phyloP scores from a whole-genome alignment of 2,888 invertebrate species.

The Scaptomyza reducta region DNA sequence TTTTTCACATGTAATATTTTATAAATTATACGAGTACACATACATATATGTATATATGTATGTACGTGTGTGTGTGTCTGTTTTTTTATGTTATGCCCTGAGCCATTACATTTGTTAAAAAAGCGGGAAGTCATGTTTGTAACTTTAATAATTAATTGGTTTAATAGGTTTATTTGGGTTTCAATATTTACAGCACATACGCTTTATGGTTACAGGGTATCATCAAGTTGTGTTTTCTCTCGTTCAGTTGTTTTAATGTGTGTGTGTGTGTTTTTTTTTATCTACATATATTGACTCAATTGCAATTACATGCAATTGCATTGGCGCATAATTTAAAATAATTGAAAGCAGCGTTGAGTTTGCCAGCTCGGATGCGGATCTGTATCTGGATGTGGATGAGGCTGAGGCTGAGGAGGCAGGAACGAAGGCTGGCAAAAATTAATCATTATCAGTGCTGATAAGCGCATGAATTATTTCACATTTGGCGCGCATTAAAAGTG shows the following conservation, averaged over 20 bases:
- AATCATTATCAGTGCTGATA: slow-evolving; percentile 75
- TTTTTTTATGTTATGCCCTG: slow-evolving; percentile 1
- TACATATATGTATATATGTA: too few relatives aligned
- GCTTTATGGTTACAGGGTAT: neutral
- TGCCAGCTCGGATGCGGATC: slow-evolving; percentile 16
- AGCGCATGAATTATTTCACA: slow-evolving; percentile 74
- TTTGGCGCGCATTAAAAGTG: slow-evolving; percentile 72
- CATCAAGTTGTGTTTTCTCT: neutral
- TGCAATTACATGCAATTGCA: slow-evolving; percentile 48
- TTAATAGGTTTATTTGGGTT: neutral
- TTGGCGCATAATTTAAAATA: slow-evolving; percentile 61
- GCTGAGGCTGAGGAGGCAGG: slow-evolving; percentile 15
- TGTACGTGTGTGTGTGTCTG: neutral
- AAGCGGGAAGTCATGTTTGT: neutral
- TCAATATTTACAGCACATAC: too few relatives aligned
- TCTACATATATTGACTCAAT: slow-evolving; percentile 29
- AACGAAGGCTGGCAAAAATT: slow-evolving; percentile 61
- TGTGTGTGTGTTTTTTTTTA: too few relatives aligned
- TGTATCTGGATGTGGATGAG: neutral
- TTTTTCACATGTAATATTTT: slow-evolving; percentile 52
- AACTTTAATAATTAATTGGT: neutral
- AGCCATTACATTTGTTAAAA: neutral
- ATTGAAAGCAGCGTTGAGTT: slow-evolving; percentile 57
- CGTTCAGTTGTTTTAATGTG: neutral
- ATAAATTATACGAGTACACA: slow-evolving; percentile 5